phyloP scores from a whole-genome alignment of 2,797 vertebrate species.

The Siniperca scherzeri region DNA sequence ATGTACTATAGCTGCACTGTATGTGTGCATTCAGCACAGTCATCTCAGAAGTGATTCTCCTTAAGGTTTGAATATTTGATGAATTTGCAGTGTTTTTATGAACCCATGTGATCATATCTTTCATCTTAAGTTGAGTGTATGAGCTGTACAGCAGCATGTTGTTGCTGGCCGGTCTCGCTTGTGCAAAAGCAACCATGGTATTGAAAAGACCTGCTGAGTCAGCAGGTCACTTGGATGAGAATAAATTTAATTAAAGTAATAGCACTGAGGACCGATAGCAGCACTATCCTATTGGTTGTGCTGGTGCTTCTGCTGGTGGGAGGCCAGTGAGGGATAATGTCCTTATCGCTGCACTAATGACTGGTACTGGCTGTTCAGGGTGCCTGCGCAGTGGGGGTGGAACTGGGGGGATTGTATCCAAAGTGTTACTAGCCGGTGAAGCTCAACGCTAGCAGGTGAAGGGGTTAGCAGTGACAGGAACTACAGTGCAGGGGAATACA shows the following conservation, averaged over 20 bases:
- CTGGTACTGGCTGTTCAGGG: not conserved
- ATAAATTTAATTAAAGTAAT: not conserved
- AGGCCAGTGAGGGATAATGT: constrained; percentile 14
- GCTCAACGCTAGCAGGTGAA: not conserved
- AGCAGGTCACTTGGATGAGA: constrained; percentile 17
- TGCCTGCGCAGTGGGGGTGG: not conserved
- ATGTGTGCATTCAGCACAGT: constrained; percentile 38
- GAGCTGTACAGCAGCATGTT: not conserved
- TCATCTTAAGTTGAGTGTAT: constrained; percentile 12
- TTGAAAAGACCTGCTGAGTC: constrained; percentile 24
- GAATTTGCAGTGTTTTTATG: constrained; percentile 36
- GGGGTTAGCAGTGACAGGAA: not conserved
- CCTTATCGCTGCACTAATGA: not conserved
- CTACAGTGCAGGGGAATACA: not conserved
- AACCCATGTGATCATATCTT: constrained; percentile 16
- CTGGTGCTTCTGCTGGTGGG: not conserved
- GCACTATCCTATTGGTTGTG: not conserved
- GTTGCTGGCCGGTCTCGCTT: not conserved
- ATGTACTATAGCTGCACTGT: constrained; percentile 23
- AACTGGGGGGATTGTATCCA: too few species aligned
- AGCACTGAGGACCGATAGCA: not conserved
- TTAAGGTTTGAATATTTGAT: constrained; percentile 56
- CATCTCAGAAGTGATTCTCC: constrained; percentile 30
- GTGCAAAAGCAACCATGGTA: not conserved
- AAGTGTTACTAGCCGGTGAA: not conserved